phyloP scores from a whole-genome alignment of 1,140 invertebrate genomes.

The Sycophila sp. region DNA sequence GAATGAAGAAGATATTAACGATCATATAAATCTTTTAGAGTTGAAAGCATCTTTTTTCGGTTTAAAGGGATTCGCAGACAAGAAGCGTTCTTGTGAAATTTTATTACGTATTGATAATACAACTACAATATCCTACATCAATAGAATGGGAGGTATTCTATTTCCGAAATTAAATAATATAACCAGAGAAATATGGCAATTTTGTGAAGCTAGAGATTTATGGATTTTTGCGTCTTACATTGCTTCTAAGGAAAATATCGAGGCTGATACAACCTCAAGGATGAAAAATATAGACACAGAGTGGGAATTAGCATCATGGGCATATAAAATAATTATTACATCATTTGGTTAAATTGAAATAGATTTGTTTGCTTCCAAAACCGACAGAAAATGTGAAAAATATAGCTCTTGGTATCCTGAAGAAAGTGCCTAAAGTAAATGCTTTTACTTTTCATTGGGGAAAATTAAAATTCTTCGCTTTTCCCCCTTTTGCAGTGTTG shows the following conservation, averaged over 20 bases:
- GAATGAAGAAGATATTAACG: no score
- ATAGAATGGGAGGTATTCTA: conserved; percentile 22
- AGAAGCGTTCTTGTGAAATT: no score
- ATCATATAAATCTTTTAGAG: conserved; percentile 40
- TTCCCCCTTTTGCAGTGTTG: conserved; percentile 36
- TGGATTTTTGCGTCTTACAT: conserved; percentile 20
- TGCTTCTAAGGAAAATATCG: not conserved
- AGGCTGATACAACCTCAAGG: conserved; percentile 32
- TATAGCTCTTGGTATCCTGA: conserved; percentile 31
- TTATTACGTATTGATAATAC: conserved; percentile 22
- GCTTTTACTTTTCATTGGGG: conserved; percentile 35
- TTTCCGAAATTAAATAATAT: not conserved
- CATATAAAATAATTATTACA: conserved; percentile 9
- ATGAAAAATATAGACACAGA: conserved; percentile 40
- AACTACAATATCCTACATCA: not conserved
- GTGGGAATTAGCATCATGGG: not conserved
- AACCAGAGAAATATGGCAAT: conserved; percentile 16
- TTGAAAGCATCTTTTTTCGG: conserved; percentile 28
- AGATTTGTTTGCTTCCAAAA: conserved; percentile 16
- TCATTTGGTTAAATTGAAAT: conserved; percentile 1
- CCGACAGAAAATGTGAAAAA: conserved; percentile 7
- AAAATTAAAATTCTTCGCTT: conserved; percentile 35
- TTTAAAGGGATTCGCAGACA: conserved; percentile 17
- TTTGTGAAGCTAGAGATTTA: not conserved
- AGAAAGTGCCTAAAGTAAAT: conserved; percentile 4